Evolutionary conservation across 1,140 invertebrate genomes (phyloP).

Genomic region (Cataglyphis hispanica): DNA sequence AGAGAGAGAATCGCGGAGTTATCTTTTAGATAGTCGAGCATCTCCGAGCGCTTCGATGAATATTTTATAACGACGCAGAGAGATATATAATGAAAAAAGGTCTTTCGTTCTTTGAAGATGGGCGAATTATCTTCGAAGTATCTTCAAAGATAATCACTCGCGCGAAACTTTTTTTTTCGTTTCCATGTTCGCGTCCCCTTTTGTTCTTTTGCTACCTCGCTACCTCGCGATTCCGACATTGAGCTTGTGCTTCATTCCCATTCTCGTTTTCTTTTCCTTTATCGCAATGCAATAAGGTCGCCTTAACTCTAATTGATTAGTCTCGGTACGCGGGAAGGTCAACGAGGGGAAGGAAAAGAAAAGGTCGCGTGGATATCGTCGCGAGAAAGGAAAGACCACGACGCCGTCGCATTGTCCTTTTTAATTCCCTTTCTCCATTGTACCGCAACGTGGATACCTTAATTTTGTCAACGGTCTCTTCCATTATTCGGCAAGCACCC

Average conservation of each 20-base stretch:
- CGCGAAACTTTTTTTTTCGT: slow-evolving; percentile 58
- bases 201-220: neutral
- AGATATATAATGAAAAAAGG: slow-evolving; percentile 9
- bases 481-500: slow-evolving; percentile 29
- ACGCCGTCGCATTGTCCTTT: neutral
- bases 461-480: slow-evolving; percentile 45
- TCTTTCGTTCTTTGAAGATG: slow-evolving; percentile 8
- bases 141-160: slow-evolving; percentile 62
- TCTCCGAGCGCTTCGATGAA: slow-evolving; percentile 20
- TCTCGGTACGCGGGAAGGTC: neutral
- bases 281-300: slow-evolving; percentile 33
- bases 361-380: slow-evolving; percentile 7
- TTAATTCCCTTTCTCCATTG: slow-evolving; percentile 45
- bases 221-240: neutral
- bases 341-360: neutral
- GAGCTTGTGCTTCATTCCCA: slow-evolving; percentile 1
- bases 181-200: neutral
- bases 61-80: slow-evolving; percentile 41
- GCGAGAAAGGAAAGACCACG: slow-evolving; percentile 27
- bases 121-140: slow-evolving; percentile 27
- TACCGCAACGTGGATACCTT: slow-evolving; percentile 21
- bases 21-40: slow-evolving; percentile 31
- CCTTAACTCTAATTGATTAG: slow-evolving; percentile 56
- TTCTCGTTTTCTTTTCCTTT: slow-evolving; percentile 3
- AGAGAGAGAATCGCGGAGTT: slow-evolving; percentile 2